Evolutionary conservation across 2,797 vertebrate genomes (phyloP).

Genomic region (Lophius americanus): DNA sequence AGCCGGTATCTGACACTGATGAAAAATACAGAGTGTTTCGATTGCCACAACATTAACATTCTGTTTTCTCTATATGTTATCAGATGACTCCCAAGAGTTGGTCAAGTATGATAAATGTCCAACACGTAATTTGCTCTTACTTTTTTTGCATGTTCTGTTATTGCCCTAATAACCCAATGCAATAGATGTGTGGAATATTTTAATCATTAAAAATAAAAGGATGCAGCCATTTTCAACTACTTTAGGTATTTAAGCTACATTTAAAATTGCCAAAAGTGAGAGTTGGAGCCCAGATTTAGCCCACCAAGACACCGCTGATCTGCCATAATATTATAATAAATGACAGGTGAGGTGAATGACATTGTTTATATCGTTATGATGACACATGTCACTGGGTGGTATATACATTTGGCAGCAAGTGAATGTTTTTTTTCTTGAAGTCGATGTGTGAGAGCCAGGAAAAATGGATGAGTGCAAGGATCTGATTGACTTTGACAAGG

Average conservation of each 20-base stretch:
- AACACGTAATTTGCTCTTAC: constrained; percentile 7
- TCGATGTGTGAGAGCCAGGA: no score
- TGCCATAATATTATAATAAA: no score
- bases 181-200: constrained; percentile 5
- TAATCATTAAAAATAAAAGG: constrained; percentile 2
- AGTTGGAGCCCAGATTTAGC: background rate
- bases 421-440: no score
- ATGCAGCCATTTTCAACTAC: background rate
- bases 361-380: no score
- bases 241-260: no score
- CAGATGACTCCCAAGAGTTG: constrained; percentile 61
- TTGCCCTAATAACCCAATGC: constrained; percentile 17
- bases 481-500: no score
- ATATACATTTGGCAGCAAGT: no score
- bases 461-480: no score
- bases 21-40: constrained; percentile 68
- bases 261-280: background rate
- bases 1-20: constrained; percentile 65
- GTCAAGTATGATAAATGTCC: constrained; percentile 69
- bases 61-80: constrained; percentile 67
- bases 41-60: constrained; percentile 66
- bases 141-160: constrained; percentile 9
- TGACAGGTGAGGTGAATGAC: no score
- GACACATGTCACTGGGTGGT: no score
- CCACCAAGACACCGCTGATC: background rate